These are phyloP conservation scores for Smittia sp. DNA, from an alignment of 2,888 invertebrate species.

Conservation along the genomic window DNA sequence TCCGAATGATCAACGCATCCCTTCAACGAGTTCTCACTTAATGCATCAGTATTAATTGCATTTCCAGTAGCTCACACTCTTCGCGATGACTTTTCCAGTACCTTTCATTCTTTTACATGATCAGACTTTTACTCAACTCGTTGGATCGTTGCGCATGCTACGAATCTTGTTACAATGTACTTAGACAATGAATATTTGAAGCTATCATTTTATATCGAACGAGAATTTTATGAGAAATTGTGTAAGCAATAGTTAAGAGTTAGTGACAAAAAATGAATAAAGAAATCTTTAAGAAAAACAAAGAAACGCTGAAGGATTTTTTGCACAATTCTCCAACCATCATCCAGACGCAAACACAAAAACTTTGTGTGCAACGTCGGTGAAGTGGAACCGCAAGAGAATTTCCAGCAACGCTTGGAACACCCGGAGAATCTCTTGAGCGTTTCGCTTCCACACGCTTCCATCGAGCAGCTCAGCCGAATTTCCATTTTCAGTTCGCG, in stretches of 20 bases:
- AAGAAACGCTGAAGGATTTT: constrained; percentile 21
- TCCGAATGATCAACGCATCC: neutral
- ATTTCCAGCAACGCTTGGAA: constrained; percentile 35
- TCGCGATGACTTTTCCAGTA: neutral
- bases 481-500: constrained; percentile 39
- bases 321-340: neutral
- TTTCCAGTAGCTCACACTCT: neutral
- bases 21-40: no score
- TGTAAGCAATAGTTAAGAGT: constrained; percentile 17
- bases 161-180: neutral
- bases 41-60: constrained; percentile 20
- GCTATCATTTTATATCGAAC: neutral
- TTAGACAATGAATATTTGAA: neutral
- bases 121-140: neutral
- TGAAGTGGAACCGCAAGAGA: constrained; percentile 37
- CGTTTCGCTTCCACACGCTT: constrained; percentile 30
- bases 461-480: neutral
- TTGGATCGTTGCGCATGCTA: neutral
- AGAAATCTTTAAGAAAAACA: constrained; percentile 1
- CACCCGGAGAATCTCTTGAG: constrained; percentile 41
- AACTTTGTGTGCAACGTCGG: neutral
- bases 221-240: neutral
- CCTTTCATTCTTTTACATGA: neutral
- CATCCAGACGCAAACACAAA: neutral
- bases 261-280: constrained; percentile 24